Base-by-base conservation (phyloP, 2,888 invertebrate genomes). In the Oscheius sp. region DNA sequence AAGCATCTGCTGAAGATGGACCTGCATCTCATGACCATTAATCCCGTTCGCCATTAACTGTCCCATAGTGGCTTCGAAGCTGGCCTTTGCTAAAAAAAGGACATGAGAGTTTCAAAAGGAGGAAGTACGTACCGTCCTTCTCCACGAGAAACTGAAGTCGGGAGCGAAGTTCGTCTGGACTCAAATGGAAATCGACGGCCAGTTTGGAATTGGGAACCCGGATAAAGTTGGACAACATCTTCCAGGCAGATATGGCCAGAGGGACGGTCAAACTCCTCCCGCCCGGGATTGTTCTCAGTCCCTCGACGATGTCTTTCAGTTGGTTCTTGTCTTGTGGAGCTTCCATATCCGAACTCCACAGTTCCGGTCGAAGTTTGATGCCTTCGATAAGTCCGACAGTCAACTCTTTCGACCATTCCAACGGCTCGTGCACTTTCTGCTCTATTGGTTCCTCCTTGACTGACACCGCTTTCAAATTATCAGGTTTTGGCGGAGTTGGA, bases 321-420 rank as follows among this genome's bases (percentile, higher is more conserved):
- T 5, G 42, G 42, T 42, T 42, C 29, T 53, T 53, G 7, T 53
- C 53, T 11, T 9, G 4, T 11, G 53, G 53, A 10, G 53, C n/a
- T 29, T 42, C 21, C 37, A 55, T 37, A 13, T 53, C 32, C 9
- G 53, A n/a, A 47, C 65, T 42, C 63, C 65, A 65, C 7, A 73
- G 35, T 2, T 35, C 63, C 3, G 73, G 73, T 11, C 65, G 55
- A 3, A n/a, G 37, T 21, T 73, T 73, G 53, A 73, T 63, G 9
- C 51, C 53, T 4, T 73, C 73, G 32, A 73, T 73, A 2, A 73
- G 48, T 1, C 63, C 47, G 5, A 65, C 11, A 9, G 50, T 37
- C 21, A 57, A n/a, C 7, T 73, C 65, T 33, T 51, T n/a, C 4
- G 35, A 35, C 55, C 58, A 70, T 37, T 65, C 57, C 33, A 57